phyloP scores from a whole-genome alignment of 2,113 vertebrate genomes.

The Grallaria varia region DNA sequence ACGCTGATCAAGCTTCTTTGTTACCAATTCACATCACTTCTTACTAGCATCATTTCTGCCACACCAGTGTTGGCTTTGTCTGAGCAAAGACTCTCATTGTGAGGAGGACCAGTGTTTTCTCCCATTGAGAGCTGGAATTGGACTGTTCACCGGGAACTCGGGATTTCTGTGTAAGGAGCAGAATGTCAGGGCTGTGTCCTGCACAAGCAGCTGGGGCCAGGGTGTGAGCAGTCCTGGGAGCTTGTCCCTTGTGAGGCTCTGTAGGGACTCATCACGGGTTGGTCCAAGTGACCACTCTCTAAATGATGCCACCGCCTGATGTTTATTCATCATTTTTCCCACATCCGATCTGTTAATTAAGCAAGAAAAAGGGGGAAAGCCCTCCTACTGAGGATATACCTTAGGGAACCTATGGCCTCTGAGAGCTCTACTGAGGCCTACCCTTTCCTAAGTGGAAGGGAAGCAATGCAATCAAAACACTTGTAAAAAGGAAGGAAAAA shows the following conservation, averaged over 20 bases:
- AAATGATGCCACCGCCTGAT: neutral
- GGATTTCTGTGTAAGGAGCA: neutral
- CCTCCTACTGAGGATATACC: neutral
- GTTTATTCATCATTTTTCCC: slow-evolving; percentile 34
- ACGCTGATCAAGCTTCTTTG: neutral
- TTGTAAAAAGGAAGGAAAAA: neutral
- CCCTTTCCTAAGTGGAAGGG: neutral
- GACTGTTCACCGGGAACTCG: neutral
- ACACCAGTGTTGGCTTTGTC: neutral
- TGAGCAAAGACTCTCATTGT: neutral
- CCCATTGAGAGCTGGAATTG: neutral
- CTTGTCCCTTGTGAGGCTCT: neutral
- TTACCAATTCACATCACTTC: slow-evolving; percentile 18
- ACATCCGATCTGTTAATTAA: slow-evolving; percentile 30
- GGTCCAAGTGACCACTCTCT: neutral
- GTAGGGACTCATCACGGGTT: neutral
- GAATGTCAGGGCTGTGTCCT: neutral
- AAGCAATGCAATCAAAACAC: neutral
- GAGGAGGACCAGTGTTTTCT: neutral
- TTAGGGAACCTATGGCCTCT: neutral
- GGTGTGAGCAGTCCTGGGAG: neutral
- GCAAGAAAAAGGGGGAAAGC: neutral
- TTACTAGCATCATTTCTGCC: slow-evolving; percentile 2
- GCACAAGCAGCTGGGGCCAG: neutral
- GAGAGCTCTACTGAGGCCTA: neutral